These are phyloP conservation scores for Pterobdella sp. DNA, from an alignment of 2,888 invertebrate species.

Conservation along the genomic window DNA sequence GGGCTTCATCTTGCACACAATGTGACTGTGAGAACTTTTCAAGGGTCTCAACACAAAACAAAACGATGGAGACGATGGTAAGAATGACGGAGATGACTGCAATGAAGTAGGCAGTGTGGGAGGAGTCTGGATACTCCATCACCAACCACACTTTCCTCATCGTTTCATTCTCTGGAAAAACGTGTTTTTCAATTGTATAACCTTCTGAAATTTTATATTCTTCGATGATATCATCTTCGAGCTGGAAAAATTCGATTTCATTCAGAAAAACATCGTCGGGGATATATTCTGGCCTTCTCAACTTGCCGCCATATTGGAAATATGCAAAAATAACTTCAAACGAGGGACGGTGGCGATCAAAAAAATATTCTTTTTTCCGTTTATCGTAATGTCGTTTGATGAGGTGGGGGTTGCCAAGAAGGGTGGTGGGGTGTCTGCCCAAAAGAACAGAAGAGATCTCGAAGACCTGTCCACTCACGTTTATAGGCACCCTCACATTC, in stretches of 20 bases:
- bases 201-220: slow-evolving; percentile 49
- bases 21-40: slow-evolving; percentile 42
- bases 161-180: slow-evolving; percentile 45
- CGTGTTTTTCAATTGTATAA: slow-evolving; percentile 44
- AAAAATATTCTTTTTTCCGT: slow-evolving; percentile 48
- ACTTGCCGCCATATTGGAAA: slow-evolving; percentile 49
- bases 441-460: slow-evolving; percentile 47
- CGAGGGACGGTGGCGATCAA: slow-evolving; percentile 50
- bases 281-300: slow-evolving; percentile 48
- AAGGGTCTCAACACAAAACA: slow-evolving; percentile 50
- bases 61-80: slow-evolving; percentile 48
- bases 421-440: slow-evolving; percentile 47
- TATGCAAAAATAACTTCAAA: slow-evolving; percentile 51
- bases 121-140: slow-evolving; percentile 51
- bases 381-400: slow-evolving; percentile 47
- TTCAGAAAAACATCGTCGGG: slow-evolving; percentile 50
- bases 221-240: slow-evolving; percentile 48
- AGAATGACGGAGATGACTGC: slow-evolving; percentile 49
- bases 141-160: slow-evolving; percentile 49
- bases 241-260: slow-evolving; percentile 49
- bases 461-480: slow-evolving; percentile 50
- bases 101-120: slow-evolving; percentile 46
- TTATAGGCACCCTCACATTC: slow-evolving; percentile 48
- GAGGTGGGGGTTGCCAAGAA: slow-evolving; percentile 48
- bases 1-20: slow-evolving; percentile 43